A percentile compares a stretch with the other conserved stretches of the same genome.
Conservation (phyloP, 2,888 invertebrate species). For the Diachrysia chrysitis region DNA sequence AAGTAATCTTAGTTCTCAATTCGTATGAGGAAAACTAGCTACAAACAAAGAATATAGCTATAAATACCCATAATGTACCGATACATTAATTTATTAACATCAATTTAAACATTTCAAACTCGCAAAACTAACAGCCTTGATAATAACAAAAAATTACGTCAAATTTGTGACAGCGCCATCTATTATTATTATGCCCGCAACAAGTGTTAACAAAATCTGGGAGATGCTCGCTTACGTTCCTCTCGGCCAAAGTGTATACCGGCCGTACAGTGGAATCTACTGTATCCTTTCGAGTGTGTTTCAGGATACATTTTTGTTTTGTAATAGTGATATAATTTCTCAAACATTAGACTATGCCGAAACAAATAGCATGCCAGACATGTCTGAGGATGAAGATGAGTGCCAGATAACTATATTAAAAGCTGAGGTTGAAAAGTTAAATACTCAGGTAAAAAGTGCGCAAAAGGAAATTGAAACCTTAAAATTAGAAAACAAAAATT, state of each 20-base stretch:
- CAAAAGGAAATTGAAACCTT: neutral
- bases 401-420: neutral
- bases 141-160: neutral
- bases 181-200: neutral
- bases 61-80: neutral
- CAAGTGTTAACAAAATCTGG: neutral
- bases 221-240: no score
- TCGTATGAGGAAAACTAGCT: neutral
- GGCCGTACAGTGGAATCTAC: no score
- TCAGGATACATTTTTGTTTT: no score
- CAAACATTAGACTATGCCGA: neutral
- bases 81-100: neutral
- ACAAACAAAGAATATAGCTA: neutral
- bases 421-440: neutral
- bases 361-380: slow-evolving; percentile 2
- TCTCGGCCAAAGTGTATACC: no score
- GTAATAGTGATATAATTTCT: neutral
- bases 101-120: neutral
- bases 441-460: neutral
- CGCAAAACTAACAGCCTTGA: neutral
- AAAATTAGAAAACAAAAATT: neutral
- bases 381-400: slow-evolving; percentile 1
- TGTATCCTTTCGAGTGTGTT: no score
- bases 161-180: neutral
- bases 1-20: neutral